Base-by-base conservation (phyloP, 2,888 invertebrate species). In the Encarsia formosa region DNA sequence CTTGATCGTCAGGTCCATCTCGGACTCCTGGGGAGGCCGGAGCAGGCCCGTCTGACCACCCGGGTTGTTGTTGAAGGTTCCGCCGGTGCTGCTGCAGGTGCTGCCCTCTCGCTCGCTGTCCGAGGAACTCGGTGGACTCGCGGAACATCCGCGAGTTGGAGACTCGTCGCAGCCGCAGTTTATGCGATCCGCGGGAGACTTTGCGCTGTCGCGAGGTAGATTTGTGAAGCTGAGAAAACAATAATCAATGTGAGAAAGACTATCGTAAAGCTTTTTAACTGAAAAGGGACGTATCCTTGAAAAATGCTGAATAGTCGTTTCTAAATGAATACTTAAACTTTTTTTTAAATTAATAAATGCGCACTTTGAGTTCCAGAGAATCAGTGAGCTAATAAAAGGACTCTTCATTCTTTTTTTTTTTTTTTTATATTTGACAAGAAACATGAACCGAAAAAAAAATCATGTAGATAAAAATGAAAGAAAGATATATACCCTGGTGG, bases 1-100 rank as follows among this genome's bases (percentile, higher is more conserved):
- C 49, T 73, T 72, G 45, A 73, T 63, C 13, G 73, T 73, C 22
- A 73, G 63, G 57, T 73, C 73, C 60, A 73, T 73, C 44, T 73
- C 73, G 4, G 71, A 63, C 52, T 72, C 73, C 56, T 73, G 73
- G 15, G 71, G 61, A 4, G 56, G 58, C 15, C 58, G 56, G 18
- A 22, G 39, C 13, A 50, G 45, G 23, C 51, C 49, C 6, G 31
- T n/a, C n/a, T 68, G 57, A 23, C 18, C 15, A 19, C 8, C 9
- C 22, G 42, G 2, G 23, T 31, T 18, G n/a, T n/a, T n/a, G n/a
- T n/a, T n/a, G 31, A 13, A 16, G n/a, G 37, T 4, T 2, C 5
- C 2, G 34, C 5, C 2, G 32, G 19, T 6, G 43, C n/a, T 9
- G 32, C 39, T 15, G 18, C 26, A n/a, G 23, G 9, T 16, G 18